Conservation (phyloP, 2,888 invertebrate genomes). For the Pseudanteris insignis region DNA sequence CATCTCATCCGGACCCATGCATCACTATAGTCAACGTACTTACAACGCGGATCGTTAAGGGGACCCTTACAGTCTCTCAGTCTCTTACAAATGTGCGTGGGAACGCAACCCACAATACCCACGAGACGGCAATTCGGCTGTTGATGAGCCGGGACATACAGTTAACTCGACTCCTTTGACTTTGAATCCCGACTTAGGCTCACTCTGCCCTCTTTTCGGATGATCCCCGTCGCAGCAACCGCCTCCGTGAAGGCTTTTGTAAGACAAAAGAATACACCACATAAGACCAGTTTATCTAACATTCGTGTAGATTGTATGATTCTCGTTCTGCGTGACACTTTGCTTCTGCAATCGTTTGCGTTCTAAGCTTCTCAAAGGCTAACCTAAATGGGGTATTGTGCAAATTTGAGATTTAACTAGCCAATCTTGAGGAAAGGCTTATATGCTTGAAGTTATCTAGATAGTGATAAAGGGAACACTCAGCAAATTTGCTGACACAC, state of each 20-base stretch:
- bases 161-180: conserved; percentile 56
- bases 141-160: conserved; percentile 37
- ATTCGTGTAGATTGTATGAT: no score
- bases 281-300: conserved; percentile 51
- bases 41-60: conserved; percentile 59
- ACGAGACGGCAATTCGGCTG: conserved; percentile 39
- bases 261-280: conserved; percentile 50
- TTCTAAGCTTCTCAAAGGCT: no score
- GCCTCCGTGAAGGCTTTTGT: conserved; percentile 63
- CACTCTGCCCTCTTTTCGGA: conserved; percentile 63
- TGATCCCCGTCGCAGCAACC: conserved; percentile 65
- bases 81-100: conserved; percentile 42
- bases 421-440: no score
- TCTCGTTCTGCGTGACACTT: no score
- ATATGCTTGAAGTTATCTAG: conserved; percentile 4
- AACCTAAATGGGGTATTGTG: no score
- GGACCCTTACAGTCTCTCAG: conserved; percentile 44
- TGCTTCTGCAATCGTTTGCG: not conserved
- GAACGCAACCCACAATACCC: conserved; percentile 26
- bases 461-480: conserved; percentile 11
- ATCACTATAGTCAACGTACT: conserved; percentile 61
- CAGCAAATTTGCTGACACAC: conserved; percentile 25
- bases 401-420: not conserved
- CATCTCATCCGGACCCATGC: conserved; percentile 48
- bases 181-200: conserved; percentile 56